Conservation (phyloP, 2,113 vertebrate genomes). For the Callocephalon fimbriatum region DNA sequence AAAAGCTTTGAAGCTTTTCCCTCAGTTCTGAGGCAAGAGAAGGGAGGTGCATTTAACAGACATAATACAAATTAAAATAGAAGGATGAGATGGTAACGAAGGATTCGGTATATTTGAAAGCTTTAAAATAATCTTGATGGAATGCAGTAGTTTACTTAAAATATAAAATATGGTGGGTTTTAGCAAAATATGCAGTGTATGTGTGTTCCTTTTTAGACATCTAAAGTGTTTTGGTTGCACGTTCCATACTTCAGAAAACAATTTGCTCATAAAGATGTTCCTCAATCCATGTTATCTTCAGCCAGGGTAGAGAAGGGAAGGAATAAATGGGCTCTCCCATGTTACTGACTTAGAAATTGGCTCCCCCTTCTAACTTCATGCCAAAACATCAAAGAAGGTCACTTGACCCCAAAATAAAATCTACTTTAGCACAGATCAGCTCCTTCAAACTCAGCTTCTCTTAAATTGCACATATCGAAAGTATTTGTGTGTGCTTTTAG, state of each 20-base stretch:
- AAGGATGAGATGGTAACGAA: neutral
- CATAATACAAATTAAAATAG: neutral
- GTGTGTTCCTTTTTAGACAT: neutral
- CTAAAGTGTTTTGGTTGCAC: neutral
- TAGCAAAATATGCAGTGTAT: neutral
- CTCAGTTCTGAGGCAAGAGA: neutral
- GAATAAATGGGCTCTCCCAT: neutral
- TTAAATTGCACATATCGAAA: neutral
- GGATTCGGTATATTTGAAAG: slow-evolving; percentile 11
- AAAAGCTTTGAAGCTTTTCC: neutral
- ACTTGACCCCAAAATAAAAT: neutral
- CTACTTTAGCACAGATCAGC: neutral
- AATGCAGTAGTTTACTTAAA: neutral
- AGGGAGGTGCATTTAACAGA: neutral
- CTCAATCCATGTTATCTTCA: neutral
- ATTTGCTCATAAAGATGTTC: neutral
- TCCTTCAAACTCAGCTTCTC: neutral
- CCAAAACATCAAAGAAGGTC: neutral
- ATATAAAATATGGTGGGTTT: rapidly evolving
- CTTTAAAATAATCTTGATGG: neutral
- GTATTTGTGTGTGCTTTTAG: neutral
- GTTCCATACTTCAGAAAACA: neutral
- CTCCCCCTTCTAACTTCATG: neutral
- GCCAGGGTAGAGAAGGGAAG: neutral
- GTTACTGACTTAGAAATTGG: neutral